A percentile compares a stretch with the other conserved stretches of the same genome.
These are phyloP conservation scores for Melanocharis versteri DNA, from an alignment of 2,113 vertebrate species.

Conservation along the genomic window DNA sequence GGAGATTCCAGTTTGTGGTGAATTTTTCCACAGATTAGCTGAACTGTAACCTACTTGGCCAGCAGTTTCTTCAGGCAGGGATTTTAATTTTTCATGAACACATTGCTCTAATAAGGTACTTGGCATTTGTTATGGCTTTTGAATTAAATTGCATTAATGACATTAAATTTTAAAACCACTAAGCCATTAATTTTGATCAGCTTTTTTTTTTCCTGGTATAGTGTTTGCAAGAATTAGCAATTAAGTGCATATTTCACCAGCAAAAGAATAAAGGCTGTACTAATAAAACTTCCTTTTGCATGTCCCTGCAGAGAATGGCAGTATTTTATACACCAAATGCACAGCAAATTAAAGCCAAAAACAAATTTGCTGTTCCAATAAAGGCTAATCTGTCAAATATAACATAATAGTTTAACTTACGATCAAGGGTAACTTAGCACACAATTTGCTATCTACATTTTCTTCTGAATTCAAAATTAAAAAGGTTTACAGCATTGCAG, in stretches of 20 bases:
- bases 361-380: background rate
- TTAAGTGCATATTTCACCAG: constrained; percentile 41
- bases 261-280: constrained; percentile 1
- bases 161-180: constrained; percentile 64
- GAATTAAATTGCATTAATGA: constrained; percentile 69
- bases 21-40: constrained; percentile 20
- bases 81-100: constrained; percentile 53
- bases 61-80: constrained; percentile 37
- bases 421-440: background rate
- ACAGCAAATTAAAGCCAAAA: constrained; percentile 30
- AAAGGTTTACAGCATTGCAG: background rate
- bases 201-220: background rate
- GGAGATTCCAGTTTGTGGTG: background rate
- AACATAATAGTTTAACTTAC: background rate
- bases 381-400: constrained; percentile 4
- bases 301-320: background rate
- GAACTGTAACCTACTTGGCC: constrained; percentile 52
- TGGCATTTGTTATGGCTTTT: constrained; percentile 65
- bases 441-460: background rate
- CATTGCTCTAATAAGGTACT: constrained; percentile 62
- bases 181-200: constrained; percentile 50
- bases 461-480: background rate
- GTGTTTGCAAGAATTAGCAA: constrained; percentile 20
- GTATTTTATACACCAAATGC: constrained; percentile 32
- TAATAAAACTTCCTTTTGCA: constrained; percentile 19